These are phyloP conservation scores for Eristalinus aeneus DNA, from an alignment of 2,888 invertebrate species.

Conservation along the genomic window DNA sequence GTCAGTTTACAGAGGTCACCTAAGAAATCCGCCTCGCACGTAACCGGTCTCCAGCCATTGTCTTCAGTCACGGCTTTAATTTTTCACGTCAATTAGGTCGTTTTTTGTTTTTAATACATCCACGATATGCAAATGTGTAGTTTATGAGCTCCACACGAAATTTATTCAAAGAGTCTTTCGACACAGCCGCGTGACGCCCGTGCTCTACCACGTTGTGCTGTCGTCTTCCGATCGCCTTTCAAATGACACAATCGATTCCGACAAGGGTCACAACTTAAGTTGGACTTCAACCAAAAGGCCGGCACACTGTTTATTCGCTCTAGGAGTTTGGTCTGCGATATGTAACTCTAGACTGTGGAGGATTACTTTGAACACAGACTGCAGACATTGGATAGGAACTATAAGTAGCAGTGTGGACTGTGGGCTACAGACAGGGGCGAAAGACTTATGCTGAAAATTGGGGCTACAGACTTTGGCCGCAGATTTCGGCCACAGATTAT, in stretches of 20 bases:
- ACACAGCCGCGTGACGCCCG: not conserved
- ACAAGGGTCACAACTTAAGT: not conserved
- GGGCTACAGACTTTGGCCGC: too few species aligned
- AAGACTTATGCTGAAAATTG: too few species aligned
- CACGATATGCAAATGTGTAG: not conserved
- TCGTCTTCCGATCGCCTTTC: not conserved
- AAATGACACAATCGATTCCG: not conserved
- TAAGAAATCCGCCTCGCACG: not conserved
- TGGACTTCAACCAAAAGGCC: not conserved
- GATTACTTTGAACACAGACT: too few species aligned
- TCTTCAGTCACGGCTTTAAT: not conserved
- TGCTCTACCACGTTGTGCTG: not conserved
- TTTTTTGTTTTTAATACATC: not conserved
- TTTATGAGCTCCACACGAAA: not conserved
- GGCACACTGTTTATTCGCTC: too few species aligned
- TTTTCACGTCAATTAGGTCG: slow-evolving; percentile 1
- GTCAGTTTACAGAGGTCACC: too few species aligned
- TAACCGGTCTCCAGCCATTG: not conserved
- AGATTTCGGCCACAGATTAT: too few species aligned
- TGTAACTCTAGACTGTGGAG: too few species aligned
- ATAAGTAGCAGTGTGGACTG: too few species aligned
- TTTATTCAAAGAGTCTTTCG: not conserved
- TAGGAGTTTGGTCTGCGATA: too few species aligned
- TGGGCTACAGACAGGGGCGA: too few species aligned
- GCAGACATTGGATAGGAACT: too few species aligned